These are phyloP conservation scores for Trichacis sp. DNA, from an alignment of 2,888 invertebrate species.

Conservation along the genomic window DNA sequence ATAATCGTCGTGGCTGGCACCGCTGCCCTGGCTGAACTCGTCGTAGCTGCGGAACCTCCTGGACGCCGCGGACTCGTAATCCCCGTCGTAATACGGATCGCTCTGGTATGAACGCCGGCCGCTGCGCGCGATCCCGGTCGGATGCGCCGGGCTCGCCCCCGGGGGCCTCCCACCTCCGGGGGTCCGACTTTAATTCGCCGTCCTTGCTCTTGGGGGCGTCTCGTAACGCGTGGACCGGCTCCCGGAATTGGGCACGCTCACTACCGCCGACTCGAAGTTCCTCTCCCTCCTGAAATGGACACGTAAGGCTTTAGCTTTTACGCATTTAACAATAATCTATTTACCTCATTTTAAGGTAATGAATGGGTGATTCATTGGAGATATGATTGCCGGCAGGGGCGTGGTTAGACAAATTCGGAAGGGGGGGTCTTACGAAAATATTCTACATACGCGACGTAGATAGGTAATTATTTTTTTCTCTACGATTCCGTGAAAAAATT, in stretches of 20 bases:
- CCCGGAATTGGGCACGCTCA: conserved; percentile 64
- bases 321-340: conserved; percentile 6
- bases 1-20: conserved; percentile 76
- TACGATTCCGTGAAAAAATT: too few species aligned
- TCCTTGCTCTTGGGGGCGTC: conserved; percentile 72
- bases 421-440: too few species aligned
- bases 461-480: too few species aligned
- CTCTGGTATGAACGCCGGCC: conserved; percentile 62
- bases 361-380: too few species aligned
- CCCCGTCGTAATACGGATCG: conserved; percentile 65
- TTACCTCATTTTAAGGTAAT: too few species aligned
- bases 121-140: conserved; percentile 72
- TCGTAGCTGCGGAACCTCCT: conserved; percentile 77
- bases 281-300: conserved; percentile 57
- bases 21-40: conserved; percentile 80
- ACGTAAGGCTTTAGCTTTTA: neutral
- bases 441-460: too few species aligned
- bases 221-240: conserved; percentile 73
- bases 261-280: conserved; percentile 66
- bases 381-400: too few species aligned
- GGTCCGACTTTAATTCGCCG: conserved; percentile 72
- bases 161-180: conserved; percentile 68
- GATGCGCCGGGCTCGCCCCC: conserved; percentile 69
- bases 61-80: conserved; percentile 63
- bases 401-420: too few species aligned